Conservation (phyloP, 2,888 invertebrate genomes). For the Xanthorhoe designata region DNA sequence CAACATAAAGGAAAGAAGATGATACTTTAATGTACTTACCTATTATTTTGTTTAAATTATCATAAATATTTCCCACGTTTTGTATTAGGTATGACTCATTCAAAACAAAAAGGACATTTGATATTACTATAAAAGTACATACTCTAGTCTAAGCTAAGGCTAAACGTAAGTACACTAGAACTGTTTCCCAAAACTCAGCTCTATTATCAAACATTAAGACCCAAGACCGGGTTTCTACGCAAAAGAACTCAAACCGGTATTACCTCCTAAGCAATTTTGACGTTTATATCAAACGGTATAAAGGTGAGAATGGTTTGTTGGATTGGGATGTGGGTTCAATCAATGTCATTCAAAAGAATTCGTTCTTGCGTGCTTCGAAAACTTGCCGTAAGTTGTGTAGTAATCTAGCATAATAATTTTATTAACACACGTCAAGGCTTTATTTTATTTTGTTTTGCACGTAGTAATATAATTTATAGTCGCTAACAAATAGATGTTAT, state of each 20-base stretch:
- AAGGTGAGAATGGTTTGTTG: slow-evolving; percentile 1
- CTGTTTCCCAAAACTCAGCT: slow-evolving; percentile 13
- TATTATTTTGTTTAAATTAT: not conserved
- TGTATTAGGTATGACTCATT: slow-evolving; percentile 17
- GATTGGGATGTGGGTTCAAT: slow-evolving; percentile 12
- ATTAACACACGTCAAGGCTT: slow-evolving; percentile 11
- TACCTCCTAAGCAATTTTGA: not conserved
- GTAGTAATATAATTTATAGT: not conserved
- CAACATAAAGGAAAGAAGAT: not conserved
- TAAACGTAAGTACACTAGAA: not conserved
- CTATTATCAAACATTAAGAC: not conserved
- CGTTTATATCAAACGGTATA: not conserved
- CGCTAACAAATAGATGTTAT: not conserved
- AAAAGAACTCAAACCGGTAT: slow-evolving; percentile 3
- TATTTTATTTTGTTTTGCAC: not conserved
- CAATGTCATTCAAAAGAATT: slow-evolving; percentile 28
- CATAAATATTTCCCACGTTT: slow-evolving; percentile 17
- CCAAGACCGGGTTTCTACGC: slow-evolving; percentile 4
- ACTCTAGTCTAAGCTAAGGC: slow-evolving; percentile 11
- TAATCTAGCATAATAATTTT: slow-evolving; percentile 25
- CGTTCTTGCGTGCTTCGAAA: slow-evolving; percentile 18
- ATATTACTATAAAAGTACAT: not conserved
- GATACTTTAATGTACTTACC: not conserved
- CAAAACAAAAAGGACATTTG: not conserved
- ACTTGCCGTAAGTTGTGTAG: slow-evolving; percentile 16